Evolutionary conservation across 2,888 invertebrate genomes (phyloP), one percentile per base, ranked within the genome.

Genomic region (Argyra leucocephala): DNA sequence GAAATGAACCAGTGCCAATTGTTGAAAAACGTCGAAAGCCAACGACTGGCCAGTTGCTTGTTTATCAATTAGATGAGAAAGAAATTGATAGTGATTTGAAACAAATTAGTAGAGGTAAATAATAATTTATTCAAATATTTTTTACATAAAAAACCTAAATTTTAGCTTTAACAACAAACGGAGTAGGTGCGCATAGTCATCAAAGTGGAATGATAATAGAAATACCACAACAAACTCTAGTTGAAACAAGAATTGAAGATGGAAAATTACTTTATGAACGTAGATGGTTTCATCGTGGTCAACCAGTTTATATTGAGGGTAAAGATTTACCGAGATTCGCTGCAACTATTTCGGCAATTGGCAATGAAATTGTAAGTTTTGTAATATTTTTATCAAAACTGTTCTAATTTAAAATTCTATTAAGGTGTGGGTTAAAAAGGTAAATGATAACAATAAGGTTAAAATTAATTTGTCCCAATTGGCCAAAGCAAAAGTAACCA

Each of bases 271-370:
- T 93, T 74, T 96, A 93, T 81, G 96, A 96, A 81, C 86, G 94
- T 70, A 85, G 93, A 75, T 96, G 96, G 96, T 96, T 90, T 81
- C 95, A 96, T 75, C 85, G 96, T 68, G 96, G 96, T 0, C 96
- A 96, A 81, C 89, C 92, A 69, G 90, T 96, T 48, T 93, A 89
- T 78, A 88, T 95, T 3, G 94, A 94, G 80, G 93, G 94, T 22
- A 87, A 90, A 69, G 96, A 96, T 71, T 82, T 89, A 74, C 84
- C 89, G 5, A 87, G 91, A 75, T 93, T 93, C 76, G 87, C 92
- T 61, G 96, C 90, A 1, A 89, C 93, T 71, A 95, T 96, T 75
- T 91, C 92, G 67, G 91, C 92, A 57, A 93, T 96, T 74, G 92
- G 92, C 63, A 90, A 90, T 66, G 93, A 95, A 80, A 90, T 90